A percentile compares a stretch with the other conserved stretches of the same genome.
Evolutionary conservation across 2,113 vertebrate species (phyloP).

Genomic region (Phyllostomus discolor): DNA sequence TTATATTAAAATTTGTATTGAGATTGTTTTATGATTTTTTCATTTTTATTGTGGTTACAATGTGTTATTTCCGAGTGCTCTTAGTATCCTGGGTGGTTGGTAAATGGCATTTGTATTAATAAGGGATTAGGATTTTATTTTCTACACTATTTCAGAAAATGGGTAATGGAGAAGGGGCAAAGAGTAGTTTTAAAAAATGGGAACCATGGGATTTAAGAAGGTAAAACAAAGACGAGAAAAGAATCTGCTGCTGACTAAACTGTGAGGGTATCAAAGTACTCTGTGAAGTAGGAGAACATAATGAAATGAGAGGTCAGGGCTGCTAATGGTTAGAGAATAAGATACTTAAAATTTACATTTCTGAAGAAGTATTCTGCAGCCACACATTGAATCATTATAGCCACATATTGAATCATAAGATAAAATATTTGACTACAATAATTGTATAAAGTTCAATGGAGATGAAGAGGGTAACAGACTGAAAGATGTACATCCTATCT

Average conservation of each 20-base stretch:
- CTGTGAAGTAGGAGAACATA: background rate
- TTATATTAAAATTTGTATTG: background rate
- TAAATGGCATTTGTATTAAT: background rate
- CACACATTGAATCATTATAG: too few species aligned
- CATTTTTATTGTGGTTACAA: background rate
- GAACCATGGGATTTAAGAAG: background rate
- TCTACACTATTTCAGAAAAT: background rate
- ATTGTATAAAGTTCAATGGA: background rate
- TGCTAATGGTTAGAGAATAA: background rate
- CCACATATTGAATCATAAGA: too few species aligned
- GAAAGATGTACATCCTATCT: background rate
- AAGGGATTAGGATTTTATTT: background rate
- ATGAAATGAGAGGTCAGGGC: background rate
- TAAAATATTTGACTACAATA: background rate
- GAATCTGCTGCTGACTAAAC: background rate
- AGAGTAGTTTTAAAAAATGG: background rate
- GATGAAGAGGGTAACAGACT: background rate
- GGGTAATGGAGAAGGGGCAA: background rate
- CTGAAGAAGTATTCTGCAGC: background rate
- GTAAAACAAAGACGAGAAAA: background rate
- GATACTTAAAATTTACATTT: background rate
- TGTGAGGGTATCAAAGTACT: background rate
- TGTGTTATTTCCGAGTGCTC: background rate
- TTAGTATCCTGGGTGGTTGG: background rate
- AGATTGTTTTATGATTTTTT: background rate